phyloP scores from a whole-genome alignment of 2,113 vertebrate genomes.

The Pycnonotus jocosus region DNA sequence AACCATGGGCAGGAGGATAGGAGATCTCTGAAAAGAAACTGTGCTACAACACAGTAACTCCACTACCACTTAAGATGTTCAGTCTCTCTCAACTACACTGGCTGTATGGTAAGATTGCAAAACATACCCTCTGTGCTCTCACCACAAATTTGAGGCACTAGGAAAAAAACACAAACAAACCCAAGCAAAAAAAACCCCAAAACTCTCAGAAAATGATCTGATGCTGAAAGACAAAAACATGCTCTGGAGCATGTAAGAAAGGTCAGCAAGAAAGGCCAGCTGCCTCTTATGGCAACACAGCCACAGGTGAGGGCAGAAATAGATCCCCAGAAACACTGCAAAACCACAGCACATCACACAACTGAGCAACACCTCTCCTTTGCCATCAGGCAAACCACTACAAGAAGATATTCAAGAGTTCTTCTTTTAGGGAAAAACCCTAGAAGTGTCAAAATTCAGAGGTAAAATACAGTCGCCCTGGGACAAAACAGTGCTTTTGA shows the following conservation, averaged over 20 bases:
- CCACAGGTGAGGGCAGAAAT: not conserved
- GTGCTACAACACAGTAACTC: not conserved
- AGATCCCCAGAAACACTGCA: not conserved
- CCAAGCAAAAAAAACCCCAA: not conserved
- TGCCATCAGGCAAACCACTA: not conserved
- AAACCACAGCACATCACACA: not conserved
- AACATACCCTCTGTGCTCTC: not conserved
- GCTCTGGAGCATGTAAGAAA: not conserved
- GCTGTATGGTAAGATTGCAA: not conserved
- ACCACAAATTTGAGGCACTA: not conserved
- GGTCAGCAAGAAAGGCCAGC: not conserved
- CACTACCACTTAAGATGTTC: not conserved
- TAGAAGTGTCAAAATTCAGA: not conserved
- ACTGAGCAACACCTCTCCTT: not conserved
- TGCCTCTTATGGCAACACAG: not conserved
- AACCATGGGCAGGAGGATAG: not conserved
- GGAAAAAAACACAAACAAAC: not conserved
- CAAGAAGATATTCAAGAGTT: not conserved
- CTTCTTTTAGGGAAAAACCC: not conserved
- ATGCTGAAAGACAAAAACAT: not conserved
- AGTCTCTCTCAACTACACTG: not conserved
- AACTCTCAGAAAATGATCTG: not conserved
- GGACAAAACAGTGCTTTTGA: not conserved
- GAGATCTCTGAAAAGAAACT: not conserved
- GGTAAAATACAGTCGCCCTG: not conserved